phyloP scores from a whole-genome alignment of 2,888 invertebrate species.

The Aproaerema taeniolella region DNA sequence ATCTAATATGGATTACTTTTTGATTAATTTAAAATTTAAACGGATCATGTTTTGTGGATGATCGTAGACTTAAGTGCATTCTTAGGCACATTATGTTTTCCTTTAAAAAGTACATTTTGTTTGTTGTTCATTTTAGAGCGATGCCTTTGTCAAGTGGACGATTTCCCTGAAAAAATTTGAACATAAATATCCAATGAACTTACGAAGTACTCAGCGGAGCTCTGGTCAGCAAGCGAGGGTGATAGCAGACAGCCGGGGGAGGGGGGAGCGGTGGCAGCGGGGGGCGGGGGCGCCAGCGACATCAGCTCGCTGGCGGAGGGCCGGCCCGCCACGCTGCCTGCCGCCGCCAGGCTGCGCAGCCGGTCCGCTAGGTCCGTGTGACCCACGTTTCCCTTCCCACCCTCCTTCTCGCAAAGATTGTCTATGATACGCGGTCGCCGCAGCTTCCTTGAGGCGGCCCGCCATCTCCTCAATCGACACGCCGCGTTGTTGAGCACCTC shows the following conservation, averaged over 20 bases:
- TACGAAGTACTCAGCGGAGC: constrained; percentile 62
- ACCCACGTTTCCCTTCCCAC: constrained; percentile 33
- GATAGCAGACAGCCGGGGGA: constrained; percentile 66
- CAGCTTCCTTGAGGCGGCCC: constrained; percentile 69
- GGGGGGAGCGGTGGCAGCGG: constrained; percentile 68
- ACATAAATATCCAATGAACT: no score
- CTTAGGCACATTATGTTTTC: no score
- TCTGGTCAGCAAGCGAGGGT: constrained; percentile 65
- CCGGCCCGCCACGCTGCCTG: constrained; percentile 64
- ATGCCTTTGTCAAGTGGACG: no score
- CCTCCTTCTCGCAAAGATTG: constrained; percentile 52
- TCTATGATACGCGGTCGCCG: constrained; percentile 68
- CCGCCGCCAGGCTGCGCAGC: constrained; percentile 62
- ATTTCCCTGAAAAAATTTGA: no score
- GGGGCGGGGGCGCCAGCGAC: constrained; percentile 63
- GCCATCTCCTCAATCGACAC: constrained; percentile 68
- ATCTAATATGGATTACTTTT: no score
- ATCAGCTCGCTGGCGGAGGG: constrained; percentile 62
- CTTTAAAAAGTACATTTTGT: no score
- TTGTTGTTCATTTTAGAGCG: no score
- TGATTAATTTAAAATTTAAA: no score
- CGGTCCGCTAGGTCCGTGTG: constrained; percentile 68
- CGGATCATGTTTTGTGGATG: no score
- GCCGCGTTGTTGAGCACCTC: constrained; percentile 64
- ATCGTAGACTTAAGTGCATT: no score